phyloP scores from a whole-genome alignment of 2,797 vertebrate genomes.

The Lophotriccus pileatus region DNA sequence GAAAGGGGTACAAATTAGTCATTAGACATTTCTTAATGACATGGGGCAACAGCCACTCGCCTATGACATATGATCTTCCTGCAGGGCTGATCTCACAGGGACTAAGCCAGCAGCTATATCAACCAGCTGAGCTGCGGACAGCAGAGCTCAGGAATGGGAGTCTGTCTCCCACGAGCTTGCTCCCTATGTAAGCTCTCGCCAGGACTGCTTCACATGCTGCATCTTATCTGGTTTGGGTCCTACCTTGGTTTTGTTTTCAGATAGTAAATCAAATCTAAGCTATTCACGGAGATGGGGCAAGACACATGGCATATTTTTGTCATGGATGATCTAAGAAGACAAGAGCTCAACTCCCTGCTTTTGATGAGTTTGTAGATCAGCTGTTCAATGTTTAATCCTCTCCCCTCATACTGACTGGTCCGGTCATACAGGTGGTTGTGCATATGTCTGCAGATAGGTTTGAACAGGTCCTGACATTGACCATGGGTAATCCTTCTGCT shows the following conservation, averaged over 20 bases:
- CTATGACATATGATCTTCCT: not conserved
- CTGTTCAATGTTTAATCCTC: not conserved
- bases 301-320: too few species aligned
- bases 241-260: not conserved
- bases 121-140: not conserved
- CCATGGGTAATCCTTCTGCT: rapidly evolving
- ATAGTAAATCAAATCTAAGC: not conserved
- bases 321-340: not conserved
- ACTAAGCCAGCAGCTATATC: not conserved
- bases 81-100: rapidly evolving
- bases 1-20: not conserved
- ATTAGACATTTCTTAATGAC: not conserved
- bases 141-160: not conserved
- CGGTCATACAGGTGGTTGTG: rapidly evolving
- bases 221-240: not conserved
- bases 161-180: not conserved
- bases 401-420: not conserved
- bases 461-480: rapidly evolving
- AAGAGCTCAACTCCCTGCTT: rapidly evolving
- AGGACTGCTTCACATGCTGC: not conserved
- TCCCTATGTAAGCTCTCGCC: not conserved
- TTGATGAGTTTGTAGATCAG: not conserved
- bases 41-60: not conserved
- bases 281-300: too few species aligned
- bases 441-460: not conserved